Evolutionary conservation across 2,888 invertebrate species (phyloP), one percentile per base, ranked within the genome.

Genomic region (Nesidiocoris tenuis): DNA sequence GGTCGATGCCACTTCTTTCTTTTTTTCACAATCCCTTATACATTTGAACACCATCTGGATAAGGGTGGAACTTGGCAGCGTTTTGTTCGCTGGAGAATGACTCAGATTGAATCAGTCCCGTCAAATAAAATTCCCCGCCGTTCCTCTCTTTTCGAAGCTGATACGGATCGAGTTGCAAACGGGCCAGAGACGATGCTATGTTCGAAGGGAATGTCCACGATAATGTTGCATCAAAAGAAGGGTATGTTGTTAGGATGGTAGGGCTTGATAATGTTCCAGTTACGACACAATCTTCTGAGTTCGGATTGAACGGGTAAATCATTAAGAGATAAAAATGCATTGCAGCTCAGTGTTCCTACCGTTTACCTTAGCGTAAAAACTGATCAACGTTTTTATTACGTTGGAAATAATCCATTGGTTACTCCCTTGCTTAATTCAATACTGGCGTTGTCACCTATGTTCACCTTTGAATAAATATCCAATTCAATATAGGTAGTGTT

Each of bases 21-120:
- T 39, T 39, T 39, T 39, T 39, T 39, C 39, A 12, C 39, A 12
- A 39, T 39, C 12, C 12, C 12, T 12, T 39, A 3, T 39, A 39
- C 39, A 39, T 39, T 39, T 39, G 21, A 1, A 65, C 65, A 55
- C 22, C 55, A 56, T 67, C 55, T 19, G 21, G 67, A 67, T 67
- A 67, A 67, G 56, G 22, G n/a, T 22, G 19, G 65, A 39, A 65
- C 39, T 65, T 67, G 55, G 67, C 67, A 67, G 22, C 67, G 55
- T 67, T 54, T 67, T 67, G 67, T 67, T 56, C 21, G 56, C 55
- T 56, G 25, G 39, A 39, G 39, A 39, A 67, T 22, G 67, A 56
- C 67, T 67, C 56, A 56, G 67, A 67, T 67, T 67, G 67, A 67
- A 67, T 54, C 55, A 55, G 56, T 22, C 22, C 67, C 55, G 67